Conservation (phyloP, 2,888 invertebrate species). For the Neuroscelio doddi region DNA sequence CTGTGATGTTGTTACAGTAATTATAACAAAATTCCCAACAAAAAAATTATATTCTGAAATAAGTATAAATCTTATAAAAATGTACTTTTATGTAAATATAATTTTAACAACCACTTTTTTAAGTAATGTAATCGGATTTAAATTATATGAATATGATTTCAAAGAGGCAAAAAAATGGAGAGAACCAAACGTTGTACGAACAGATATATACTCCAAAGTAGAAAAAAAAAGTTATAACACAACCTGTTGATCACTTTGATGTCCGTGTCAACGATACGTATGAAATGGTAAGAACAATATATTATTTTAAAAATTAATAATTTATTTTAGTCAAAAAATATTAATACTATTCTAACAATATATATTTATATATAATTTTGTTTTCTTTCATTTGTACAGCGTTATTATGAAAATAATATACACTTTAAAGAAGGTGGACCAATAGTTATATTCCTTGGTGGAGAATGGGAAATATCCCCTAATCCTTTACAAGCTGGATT, state of each 20-base stretch:
- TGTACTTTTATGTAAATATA: no score
- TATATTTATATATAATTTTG: no score
- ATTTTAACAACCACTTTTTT: no score
- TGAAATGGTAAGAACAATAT: constrained; percentile 14
- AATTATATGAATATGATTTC: no score
- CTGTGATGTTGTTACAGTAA: no score
- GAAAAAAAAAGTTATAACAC: constrained; percentile 9
- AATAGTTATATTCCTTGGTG: constrained; percentile 80
- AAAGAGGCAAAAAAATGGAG: constrained; percentile 18
- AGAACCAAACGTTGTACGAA: constrained; percentile 14
- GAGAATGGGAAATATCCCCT: constrained; percentile 81
- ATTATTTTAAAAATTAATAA: constrained; percentile 1
- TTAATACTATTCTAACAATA: no score
- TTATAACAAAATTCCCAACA: no score
- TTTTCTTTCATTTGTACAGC: constrained; percentile 49
- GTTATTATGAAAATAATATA: constrained; percentile 59
- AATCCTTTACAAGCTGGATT: constrained; percentile 77
- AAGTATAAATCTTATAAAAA: no score
- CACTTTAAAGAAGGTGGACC: constrained; percentile 70
- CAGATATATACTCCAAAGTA: not conserved
- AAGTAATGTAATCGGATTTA: no score
- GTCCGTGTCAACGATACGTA: constrained; percentile 16
- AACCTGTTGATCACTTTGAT: constrained; percentile 25
- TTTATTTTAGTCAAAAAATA: not conserved
- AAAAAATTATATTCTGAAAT: no score